Evolutionary conservation across 64 coral and sea anemone species (phyloP), one percentile per base, ranked within the genome.

Genomic region (Montipora cactus): DNA sequence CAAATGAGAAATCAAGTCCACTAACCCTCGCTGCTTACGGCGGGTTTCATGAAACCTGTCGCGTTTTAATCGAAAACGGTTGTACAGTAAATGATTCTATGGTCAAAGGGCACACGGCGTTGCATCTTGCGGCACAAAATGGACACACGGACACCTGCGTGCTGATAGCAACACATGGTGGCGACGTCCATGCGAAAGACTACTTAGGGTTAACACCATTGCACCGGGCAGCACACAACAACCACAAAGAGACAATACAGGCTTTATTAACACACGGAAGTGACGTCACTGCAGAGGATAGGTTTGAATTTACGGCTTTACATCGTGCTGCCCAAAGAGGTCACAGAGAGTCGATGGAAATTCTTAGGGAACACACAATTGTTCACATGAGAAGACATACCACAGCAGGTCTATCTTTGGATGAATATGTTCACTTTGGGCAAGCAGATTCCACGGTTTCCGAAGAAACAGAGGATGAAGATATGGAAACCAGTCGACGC

Each of bases 41-140:
- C 4, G 95, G 95, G 2, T 94, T 87, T 49, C 49, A 18, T 11
- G 61, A 94, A 16, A 82, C 88, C 23, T 89, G 87, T 50, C 80
- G 83, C 46, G 8, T 94, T 6, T 75, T 97, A 4, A 94, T 97
- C 13, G 67, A 81, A 28, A 51, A 87, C 68, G 93, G 89, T 16
- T 87, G 87, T 25, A 74, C 81, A 12, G 84, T 89, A 15, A 81
- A 97, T 70, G 48, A 80, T 48, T 5, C 77, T 7, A 94, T 89
- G 87, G 67, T 53, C 6, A 91, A 81, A 67, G 79, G 83, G 22
- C 95, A 76, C 44, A 94, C 92, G 5, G 92, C 95, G 3, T 49
- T 97, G 47, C 95, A 94, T 74, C 87, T 97, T n/a, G 92, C 88
- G 11, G 92, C 95, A 18, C 95, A 97, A 50, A 97, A 97, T 71